Base-by-base conservation (phyloP, 2,797 vertebrate genomes). In the Alectoris magna region DNA sequence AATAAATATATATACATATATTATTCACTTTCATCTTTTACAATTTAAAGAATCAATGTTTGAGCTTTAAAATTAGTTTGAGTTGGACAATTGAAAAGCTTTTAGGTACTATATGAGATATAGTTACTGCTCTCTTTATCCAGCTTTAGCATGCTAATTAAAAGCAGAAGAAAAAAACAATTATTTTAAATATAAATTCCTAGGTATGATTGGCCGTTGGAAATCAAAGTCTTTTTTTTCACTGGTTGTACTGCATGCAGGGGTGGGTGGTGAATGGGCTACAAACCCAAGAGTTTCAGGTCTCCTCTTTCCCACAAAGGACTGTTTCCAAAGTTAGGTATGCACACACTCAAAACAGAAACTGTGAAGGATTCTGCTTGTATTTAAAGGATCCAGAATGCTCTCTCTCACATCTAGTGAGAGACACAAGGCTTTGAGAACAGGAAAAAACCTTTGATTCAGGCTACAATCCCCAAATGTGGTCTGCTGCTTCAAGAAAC, bases 191-290 rank as follows among this genome's bases (percentile, higher is more conserved):
- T 79, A 53, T 18, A 4, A 88, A 88, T 88, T 17, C 90, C 44
- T 80, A 43, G 46, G 38, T 41, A 73, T 51, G 49, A 53, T 36
- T 87, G 70, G 27, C 10, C 26, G 79, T 62, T 8, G 46, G 62
- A 96, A 95, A 93, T 90, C 38, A 49, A 79, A 83, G 16, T 53
- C 17, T 23, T 68, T 4, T 4, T 72, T 90, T 88, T 94, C 67
- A 74, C 21, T 69, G 31, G 5, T 38, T 79, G 14, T n/a, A 87
- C 46, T 14, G 34, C 2, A 26, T 51, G 29, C 2, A 73, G n/a
- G 11, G 29, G 4, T 60, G 2, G 10, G 0, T 64, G 39, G 6
- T 23, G 17, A 5, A 43, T 43, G 8, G 17, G 10, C 43, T 80
- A 31, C 11, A 51, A 71, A 71, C 9, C 18, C 26, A 63, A 43